A percentile compares a stretch with the other conserved stretches of the same genome.
Conservation (phyloP, 1,140 invertebrate genomes). For the Parapsyche elsis region DNA sequence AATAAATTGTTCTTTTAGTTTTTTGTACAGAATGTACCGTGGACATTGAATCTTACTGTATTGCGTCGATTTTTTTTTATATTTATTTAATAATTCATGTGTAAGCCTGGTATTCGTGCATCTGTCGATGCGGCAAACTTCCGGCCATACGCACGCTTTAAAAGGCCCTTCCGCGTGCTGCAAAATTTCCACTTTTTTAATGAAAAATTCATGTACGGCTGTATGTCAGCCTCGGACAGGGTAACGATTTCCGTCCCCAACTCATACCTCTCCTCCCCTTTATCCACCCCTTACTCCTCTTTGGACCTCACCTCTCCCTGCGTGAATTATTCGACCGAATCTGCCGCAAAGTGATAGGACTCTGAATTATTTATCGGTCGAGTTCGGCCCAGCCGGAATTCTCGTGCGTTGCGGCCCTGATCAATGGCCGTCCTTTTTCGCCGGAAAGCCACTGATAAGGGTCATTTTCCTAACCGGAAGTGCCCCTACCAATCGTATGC, state of each 20-base stretch:
- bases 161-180: background rate
- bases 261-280: background rate
- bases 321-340: conserved; percentile 50
- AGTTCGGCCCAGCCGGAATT: background rate
- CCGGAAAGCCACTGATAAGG: conserved; percentile 42
- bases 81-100: no score
- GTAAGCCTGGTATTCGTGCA: no score
- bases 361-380: conserved; percentile 51
- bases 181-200: conserved; percentile 35
- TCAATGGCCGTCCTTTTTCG: conserved; percentile 18
- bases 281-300: background rate
- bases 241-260: conserved; percentile 21
- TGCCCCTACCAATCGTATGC: background rate
- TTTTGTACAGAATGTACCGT: no score
- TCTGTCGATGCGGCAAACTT: no score
- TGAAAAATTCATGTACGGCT: conserved; percentile 48
- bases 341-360: conserved; percentile 52
- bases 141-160: background rate
- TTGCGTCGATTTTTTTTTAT: no score
- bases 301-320: conserved; percentile 17
- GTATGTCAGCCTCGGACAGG: conserved; percentile 12
- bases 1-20: no score
- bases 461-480: conserved; percentile 2
- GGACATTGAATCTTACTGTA: no score
- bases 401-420: background rate